Evolutionary conservation across 2,797 vertebrate species (phyloP).

Genomic region (Centroberyx gerrardi): DNA sequence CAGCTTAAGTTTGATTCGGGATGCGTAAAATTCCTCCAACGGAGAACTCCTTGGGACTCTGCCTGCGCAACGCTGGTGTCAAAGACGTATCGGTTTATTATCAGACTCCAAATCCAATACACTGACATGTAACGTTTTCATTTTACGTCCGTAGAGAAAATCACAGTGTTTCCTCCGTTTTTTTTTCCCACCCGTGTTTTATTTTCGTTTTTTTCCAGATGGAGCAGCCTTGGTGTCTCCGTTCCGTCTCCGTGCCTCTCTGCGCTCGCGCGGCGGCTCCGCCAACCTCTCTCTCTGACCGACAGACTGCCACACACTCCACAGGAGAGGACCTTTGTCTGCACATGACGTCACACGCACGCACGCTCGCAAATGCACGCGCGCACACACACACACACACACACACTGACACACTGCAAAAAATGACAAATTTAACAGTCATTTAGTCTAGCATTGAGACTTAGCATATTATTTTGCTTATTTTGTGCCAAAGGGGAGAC

Average conservation of each 20-base stretch:
- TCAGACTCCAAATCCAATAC: conserved; percentile 58
- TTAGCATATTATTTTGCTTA: not conserved
- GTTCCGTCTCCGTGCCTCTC: conserved; percentile 68
- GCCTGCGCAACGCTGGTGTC: conserved; percentile 64
- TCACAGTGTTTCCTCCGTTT: not conserved
- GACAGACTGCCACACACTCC: conserved; percentile 50
- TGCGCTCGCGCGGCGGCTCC: conserved; percentile 62
- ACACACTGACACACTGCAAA: conserved; percentile 4
- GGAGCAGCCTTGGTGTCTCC: conserved; percentile 48
- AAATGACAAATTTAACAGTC: not conserved
- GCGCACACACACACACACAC: conserved; percentile 8
- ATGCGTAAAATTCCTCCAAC: conserved; percentile 55
- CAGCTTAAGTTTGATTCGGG: conserved; percentile 47
- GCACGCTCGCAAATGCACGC: conserved; percentile 21
- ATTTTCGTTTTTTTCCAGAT: conserved; percentile 5
- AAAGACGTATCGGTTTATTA: conserved; percentile 61
- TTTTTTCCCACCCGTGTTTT: not conserved
- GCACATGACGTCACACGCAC: conserved; percentile 74
- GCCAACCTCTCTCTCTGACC: conserved; percentile 20
- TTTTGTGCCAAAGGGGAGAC: not conserved
- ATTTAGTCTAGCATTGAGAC: not conserved
- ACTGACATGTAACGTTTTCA: conserved; percentile 72
- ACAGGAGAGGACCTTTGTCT: conserved; percentile 73
- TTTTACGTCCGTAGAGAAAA: conserved; percentile 66
- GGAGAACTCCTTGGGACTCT: conserved; percentile 51